Conservation (phyloP, 1,140 invertebrate genomes). For the Colletes gigas region DNA sequence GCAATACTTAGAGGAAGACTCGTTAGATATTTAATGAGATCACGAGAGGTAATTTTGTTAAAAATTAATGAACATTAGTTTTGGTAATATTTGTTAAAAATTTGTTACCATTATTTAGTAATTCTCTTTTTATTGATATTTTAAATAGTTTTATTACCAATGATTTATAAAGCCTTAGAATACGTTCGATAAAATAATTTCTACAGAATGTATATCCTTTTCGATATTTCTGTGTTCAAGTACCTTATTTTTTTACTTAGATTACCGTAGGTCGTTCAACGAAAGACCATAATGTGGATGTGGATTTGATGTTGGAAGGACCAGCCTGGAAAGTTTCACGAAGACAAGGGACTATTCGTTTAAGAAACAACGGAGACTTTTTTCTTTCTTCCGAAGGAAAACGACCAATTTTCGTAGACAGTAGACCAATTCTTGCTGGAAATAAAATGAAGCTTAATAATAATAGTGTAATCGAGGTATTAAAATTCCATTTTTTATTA, state of each 20-base stretch:
- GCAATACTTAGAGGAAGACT: slow-evolving; percentile 95
- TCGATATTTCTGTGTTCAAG: neutral
- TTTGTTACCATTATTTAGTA: too few species aligned
- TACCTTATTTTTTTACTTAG: slow-evolving; percentile 75
- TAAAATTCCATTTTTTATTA: slow-evolving; percentile 5
- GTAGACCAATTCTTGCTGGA: slow-evolving; percentile 91
- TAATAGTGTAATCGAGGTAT: slow-evolving; percentile 96
- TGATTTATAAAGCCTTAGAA: too few species aligned
- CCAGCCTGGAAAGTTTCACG: slow-evolving; percentile 92
- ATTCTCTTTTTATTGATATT: neutral
- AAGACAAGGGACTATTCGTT: slow-evolving; percentile 93
- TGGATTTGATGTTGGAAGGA: slow-evolving; percentile 96
- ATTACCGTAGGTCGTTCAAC: slow-evolving; percentile 96
- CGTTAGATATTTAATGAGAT: slow-evolving; percentile 97
- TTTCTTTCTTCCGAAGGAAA: slow-evolving; percentile 97
- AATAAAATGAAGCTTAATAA: slow-evolving; percentile 94
- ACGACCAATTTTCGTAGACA: slow-evolving; percentile 95
- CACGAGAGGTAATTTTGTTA: slow-evolving; percentile 88
- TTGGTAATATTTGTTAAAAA: too few species aligned
- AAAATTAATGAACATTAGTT: neutral
- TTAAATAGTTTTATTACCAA: neutral
- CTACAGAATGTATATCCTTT: neutral
- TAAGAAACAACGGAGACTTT: slow-evolving; percentile 96
- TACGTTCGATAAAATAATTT: neutral
- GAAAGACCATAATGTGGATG: slow-evolving; percentile 94